These are phyloP conservation scores for Timandra comae DNA, from an alignment of 2,888 invertebrate genomes.

Conservation along the genomic window DNA sequence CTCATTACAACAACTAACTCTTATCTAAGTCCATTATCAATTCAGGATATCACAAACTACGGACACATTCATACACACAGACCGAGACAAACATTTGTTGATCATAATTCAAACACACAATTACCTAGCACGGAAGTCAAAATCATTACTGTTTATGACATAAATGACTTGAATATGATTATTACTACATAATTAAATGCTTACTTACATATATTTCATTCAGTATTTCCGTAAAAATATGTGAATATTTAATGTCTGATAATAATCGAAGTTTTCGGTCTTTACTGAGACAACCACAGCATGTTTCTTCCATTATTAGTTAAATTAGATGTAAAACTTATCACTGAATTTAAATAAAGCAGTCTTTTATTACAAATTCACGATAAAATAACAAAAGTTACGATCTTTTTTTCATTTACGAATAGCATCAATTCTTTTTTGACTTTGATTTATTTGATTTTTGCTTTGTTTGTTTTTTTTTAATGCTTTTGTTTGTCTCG, in stretches of 20 bases:
- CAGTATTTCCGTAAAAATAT: slow-evolving; percentile 51
- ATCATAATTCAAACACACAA: neutral
- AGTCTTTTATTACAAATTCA: too few relatives aligned
- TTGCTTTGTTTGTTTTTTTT: too few relatives aligned
- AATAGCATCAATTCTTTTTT: too few relatives aligned
- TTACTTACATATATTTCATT: slow-evolving; percentile 57
- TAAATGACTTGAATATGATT: neutral
- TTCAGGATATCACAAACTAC: too few relatives aligned
- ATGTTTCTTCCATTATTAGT: slow-evolving; percentile 53
- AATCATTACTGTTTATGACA: neutral
- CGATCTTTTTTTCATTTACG: too few relatives aligned
- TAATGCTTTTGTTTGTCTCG: too few relatives aligned
- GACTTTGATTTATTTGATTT: too few relatives aligned
- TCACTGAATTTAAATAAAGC: too few relatives aligned
- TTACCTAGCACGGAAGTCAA: neutral
- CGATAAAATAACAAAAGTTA: too few relatives aligned
- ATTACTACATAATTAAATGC: neutral
- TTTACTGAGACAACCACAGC: slow-evolving; percentile 46
- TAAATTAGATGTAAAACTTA: neutral
- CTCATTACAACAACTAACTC: too few relatives aligned
- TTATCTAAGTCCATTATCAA: too few relatives aligned
- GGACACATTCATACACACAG: neutral
- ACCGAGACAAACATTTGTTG: neutral
- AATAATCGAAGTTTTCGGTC: slow-evolving; percentile 47
- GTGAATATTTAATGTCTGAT: slow-evolving; percentile 38